Conservation (phyloP, 1,140 invertebrate genomes). For the Tetramorium simillimum region DNA sequence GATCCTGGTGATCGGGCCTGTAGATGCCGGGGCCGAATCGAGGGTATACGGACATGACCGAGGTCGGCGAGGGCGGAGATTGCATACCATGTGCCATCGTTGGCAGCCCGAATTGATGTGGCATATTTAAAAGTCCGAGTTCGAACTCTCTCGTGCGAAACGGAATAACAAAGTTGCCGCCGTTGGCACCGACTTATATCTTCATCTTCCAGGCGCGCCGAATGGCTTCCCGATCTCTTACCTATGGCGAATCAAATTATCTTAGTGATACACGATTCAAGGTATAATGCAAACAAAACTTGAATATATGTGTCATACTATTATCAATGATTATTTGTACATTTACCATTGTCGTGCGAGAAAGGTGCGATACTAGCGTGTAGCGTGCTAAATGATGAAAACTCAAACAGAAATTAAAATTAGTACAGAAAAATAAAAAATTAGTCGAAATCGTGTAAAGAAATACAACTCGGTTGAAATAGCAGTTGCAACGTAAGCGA, state of each 20-base stretch:
- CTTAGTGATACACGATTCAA: not conserved
- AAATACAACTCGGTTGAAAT: not conserved
- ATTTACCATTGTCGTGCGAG: not conserved
- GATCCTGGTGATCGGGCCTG: conserved; percentile 90
- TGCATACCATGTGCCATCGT: conserved; percentile 89
- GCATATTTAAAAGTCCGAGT: conserved; percentile 86
- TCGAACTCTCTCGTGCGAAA: conserved; percentile 24
- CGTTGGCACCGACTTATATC: conserved; percentile 43
- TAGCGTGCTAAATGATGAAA: not conserved
- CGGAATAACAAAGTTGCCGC: conserved; percentile 28
- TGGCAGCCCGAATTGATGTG: conserved; percentile 91
- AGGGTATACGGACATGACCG: conserved; percentile 87
- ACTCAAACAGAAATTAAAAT: not conserved
- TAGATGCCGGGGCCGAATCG: conserved; percentile 88
- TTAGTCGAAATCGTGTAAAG: conserved; percentile 6
- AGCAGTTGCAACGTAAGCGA: not conserved
- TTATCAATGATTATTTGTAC: not conserved
- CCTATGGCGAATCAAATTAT: conserved; percentile 52
- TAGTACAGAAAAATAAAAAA: not conserved
- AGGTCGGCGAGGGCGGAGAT: conserved; percentile 91
- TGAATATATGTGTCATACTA: not conserved
- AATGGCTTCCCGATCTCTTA: conserved; percentile 41
- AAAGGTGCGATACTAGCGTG: not conserved
- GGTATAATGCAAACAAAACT: not conserved
- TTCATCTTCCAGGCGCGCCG: conserved; percentile 55